phyloP scores from a whole-genome alignment of 2,888 invertebrate genomes.

The Artemia sinica region DNA sequence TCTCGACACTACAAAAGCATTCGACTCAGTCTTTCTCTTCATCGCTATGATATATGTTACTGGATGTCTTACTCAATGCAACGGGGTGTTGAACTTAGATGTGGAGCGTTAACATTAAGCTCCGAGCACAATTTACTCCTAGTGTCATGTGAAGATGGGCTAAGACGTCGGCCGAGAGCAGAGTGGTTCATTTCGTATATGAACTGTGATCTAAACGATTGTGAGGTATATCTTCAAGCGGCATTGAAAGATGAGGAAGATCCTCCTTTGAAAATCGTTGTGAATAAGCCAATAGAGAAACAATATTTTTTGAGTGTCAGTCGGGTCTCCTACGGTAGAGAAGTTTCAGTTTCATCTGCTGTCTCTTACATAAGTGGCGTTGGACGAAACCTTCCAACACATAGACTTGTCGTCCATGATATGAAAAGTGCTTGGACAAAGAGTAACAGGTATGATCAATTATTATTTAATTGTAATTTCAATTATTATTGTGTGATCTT shows the following conservation, averaged over 20 bases:
- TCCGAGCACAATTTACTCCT: conserved; percentile 46
- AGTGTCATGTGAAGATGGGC: conserved; percentile 54
- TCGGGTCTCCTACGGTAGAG: conserved; percentile 74
- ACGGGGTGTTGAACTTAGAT: conserved; percentile 68
- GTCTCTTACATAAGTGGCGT: conserved; percentile 20
- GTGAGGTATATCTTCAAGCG: conserved; percentile 78
- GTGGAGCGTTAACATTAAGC: conserved; percentile 61
- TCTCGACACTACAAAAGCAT: conserved; percentile 80
- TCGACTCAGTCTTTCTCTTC: conserved; percentile 65
- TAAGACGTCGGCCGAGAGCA: conserved; percentile 65
- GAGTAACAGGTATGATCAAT: conserved; percentile 62
- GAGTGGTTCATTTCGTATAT: conserved; percentile 83
- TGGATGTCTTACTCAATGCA: conserved; percentile 97
- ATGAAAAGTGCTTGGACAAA: conserved; percentile 92
- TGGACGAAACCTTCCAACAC: conserved; percentile 48
- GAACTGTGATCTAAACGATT: conserved; percentile 79
- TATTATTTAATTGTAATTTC: too few relatives aligned
- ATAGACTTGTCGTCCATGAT: conserved; percentile 77
- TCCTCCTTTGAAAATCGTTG: conserved; percentile 24
- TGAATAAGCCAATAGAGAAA: conserved; percentile 51
- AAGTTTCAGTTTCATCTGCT: conserved; percentile 39
- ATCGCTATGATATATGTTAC: conserved; percentile 60
- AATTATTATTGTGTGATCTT: too few relatives aligned
- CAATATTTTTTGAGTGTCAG: conserved; percentile 75
- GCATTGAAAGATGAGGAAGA: conserved; percentile 37